Evolutionary conservation across 1,140 invertebrate genomes (phyloP), one percentile per base, ranked within the genome.

Genomic region (Danaus melanippus): DNA sequence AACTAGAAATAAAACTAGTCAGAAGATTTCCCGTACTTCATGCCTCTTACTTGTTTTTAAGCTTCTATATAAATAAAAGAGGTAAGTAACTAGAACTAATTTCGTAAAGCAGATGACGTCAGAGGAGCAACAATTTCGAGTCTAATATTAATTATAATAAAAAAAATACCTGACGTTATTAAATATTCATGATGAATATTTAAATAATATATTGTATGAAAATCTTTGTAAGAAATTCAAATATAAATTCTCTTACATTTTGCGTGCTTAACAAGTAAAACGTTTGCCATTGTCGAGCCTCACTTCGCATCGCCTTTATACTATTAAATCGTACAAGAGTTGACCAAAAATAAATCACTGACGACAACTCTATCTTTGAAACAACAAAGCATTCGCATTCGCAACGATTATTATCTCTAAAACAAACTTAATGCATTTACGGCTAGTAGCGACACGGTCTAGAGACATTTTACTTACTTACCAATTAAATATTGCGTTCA

Each of bases 391-490:
- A 76, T 76, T 80, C 74, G 78, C 82, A 82, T 83, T 82, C 77
- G 77, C 80, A 84, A 81, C 73, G 83, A 86, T 86, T 86, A 79
- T 86, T 86, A 86, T 86, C 83, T 86, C 73, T 80, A 74, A 78
- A 80, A 84, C 79, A 84, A 83, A 86, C 80, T 84, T 83, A 86
- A 82, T 86, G 80, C 80, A 79, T 81, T 84, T 86, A 84, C 81
- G 74, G 78, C 71, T 80, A 79, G 74, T 80, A 84, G 79, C 82
- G 79, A 85, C 79, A 86, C 76, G 83, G 74, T 82, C 79, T 84
- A 75, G 71, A 84, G 79, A 82, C 83, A 84, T 81, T 85, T 82
- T 77, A 60, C 72, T 66, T 69, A 69, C 69, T 58, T 61, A 60
- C 64, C 58, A 71, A 69, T 46, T 52, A 61, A 67, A 49, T 47